These are phyloP conservation scores for Chromis chromis DNA, from an alignment of 2,797 vertebrate genomes.

Conservation along the genomic window DNA sequence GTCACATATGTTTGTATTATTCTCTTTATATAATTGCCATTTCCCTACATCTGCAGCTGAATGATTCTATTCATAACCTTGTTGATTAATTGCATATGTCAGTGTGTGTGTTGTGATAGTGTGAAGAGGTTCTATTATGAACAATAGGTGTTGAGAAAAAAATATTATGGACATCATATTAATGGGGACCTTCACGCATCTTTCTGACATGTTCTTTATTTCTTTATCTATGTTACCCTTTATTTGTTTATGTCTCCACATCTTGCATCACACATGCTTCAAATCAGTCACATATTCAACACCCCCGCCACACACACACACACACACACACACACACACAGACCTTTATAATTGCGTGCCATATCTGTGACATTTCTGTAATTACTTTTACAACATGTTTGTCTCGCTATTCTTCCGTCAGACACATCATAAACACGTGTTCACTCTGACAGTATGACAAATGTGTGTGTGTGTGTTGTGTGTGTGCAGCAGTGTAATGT, in stretches of 20 bases:
- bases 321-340: not conserved
- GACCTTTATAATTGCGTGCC: constrained; percentile 50
- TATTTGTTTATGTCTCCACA: not conserved
- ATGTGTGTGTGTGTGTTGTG: constrained; percentile 8
- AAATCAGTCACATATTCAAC: not conserved
- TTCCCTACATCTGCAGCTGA: not conserved
- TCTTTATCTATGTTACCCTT: not conserved
- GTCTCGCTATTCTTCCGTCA: constrained; percentile 9
- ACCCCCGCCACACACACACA: constrained; percentile 19
- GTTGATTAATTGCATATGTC: constrained; percentile 14
- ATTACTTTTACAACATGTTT: constrained; percentile 43
- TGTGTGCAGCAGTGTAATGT: not conserved
- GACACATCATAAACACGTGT: constrained; percentile 19
- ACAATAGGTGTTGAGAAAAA: constrained; percentile 8
- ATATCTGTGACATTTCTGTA: constrained; percentile 47
- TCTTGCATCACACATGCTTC: not conserved
- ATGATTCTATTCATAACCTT: not conserved
- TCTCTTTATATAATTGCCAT: not conserved
- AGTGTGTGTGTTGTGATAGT: not conserved
- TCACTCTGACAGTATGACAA: constrained; percentile 39
- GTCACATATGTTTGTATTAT: not conserved
- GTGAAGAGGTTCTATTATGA: constrained; percentile 10
- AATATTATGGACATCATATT: constrained; percentile 13
- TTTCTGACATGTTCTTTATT: not conserved
- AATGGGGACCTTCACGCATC: not conserved